These are phyloP conservation scores for Echinometra lucunter DNA, from an alignment of 53 echinoderm and acorn worm genomes.

Conservation along the genomic window DNA sequence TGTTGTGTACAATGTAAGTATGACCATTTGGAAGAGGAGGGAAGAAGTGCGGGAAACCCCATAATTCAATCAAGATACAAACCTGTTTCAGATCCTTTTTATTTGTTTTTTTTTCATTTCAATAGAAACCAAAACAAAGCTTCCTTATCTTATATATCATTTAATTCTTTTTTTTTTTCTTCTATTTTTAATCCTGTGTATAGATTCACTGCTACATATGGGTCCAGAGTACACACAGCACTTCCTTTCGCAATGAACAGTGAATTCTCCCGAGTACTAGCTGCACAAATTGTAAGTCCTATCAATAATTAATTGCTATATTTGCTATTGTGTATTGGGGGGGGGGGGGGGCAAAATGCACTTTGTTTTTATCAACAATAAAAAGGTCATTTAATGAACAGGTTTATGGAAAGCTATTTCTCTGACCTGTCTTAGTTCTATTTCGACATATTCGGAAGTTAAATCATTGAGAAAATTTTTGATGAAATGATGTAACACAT, in stretches of 20 bases:
- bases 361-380: no score
- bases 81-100: not conserved
- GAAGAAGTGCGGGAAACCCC: not conserved
- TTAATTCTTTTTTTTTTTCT: not conserved
- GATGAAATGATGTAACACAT: no score
- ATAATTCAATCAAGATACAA: not conserved
- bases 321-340: no score
- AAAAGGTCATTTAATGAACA: no score
- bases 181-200: not conserved
- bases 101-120: not conserved
- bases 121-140: conserved; percentile 12
- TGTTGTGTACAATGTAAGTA: no score
- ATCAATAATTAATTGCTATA: no score
- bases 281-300: conserved; percentile 88
- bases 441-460: no score
- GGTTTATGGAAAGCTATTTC: no score
- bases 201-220: conserved; percentile 92
- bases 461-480: no score
- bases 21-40: not conserved
- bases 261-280: conserved; percentile 91
- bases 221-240: conserved; percentile 90
- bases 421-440: no score
- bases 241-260: conserved; percentile 99
- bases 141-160: not conserved
- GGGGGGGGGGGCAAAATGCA: no score